Base-by-base conservation (phyloP, 1,140 invertebrate species). In the Drosophila sturtevanti region DNA sequence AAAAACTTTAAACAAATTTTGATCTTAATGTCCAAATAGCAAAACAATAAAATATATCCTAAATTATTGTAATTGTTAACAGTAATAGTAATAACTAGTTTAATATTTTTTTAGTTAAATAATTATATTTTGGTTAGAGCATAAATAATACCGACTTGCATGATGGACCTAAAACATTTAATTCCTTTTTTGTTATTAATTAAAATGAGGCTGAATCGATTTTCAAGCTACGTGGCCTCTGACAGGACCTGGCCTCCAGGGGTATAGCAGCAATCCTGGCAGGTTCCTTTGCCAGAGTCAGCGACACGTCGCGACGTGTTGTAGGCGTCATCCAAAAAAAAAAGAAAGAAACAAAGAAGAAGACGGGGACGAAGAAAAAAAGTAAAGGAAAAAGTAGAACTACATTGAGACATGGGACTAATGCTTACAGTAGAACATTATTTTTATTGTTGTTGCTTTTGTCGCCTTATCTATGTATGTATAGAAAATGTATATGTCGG, bases 131-230 rank as follows among this genome's bases (percentile, higher is more conserved):
- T 6, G 4, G 12, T 27, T 41, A 61, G 59, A 18, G 54, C 22
- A 56, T 56, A 18, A 58, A 63, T 66, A 24, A 24, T 63, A 66
- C 14, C 51, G 38, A 34, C n/a, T 63, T 21, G 61, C 35, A 4
- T 5, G 2, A 6, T 18, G 6, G 60, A 14, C 44, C 44, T 48
- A 18, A 24, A 79, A 72, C 68, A 68, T 74, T 72, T n/a, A n/a
- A 31, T 59, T 63, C 34, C 66, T 81, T 16, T 16, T 68, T 82
- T 75, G 73, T 79, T 79, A 89, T 87, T 87, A 87, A 87, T 87
- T 87, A 89, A 89, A 76, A 77, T 74, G 71, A 66, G 68, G 52
- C 68, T 24, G 56, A 89, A 87, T 87, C 82, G 84, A 89, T 86
- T 79, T 72, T 79, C 31, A 27, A 31, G 67, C 37, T 68, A 72